A percentile compares a stretch with the other conserved stretches of the same genome.
Conservation (phyloP, 1,140 invertebrate genomes). For the Calycopis cecrops region DNA sequence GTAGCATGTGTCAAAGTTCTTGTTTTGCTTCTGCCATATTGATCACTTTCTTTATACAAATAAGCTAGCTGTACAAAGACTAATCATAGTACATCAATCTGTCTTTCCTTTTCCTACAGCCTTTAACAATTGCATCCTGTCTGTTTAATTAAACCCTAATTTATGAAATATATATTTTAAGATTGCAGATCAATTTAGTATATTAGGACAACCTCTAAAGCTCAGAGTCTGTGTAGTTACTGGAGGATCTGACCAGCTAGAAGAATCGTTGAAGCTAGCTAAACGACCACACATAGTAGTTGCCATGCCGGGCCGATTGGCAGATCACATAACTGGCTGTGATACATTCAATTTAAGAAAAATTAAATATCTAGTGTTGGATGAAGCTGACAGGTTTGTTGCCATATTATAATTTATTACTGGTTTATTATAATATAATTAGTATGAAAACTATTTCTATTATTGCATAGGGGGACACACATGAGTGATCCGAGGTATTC, state of each 20-base stretch:
- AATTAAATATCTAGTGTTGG: conserved; percentile 91
- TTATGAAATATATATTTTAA: conserved; percentile 61
- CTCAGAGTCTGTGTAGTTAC: conserved; percentile 90
- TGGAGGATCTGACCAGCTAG: conserved; percentile 94
- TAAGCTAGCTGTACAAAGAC: too few species aligned
- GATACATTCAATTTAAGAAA: conserved; percentile 88
- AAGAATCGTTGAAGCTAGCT: conserved; percentile 90
- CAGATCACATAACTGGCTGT: conserved; percentile 91
- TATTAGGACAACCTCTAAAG: conserved; percentile 90
- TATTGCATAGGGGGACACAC: too few species aligned
- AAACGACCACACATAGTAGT: conserved; percentile 95
- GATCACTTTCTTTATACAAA: too few species aligned
- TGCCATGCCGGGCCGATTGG: conserved; percentile 92
- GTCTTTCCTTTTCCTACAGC: too few species aligned
- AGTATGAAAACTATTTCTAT: too few species aligned
- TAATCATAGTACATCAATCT: not conserved
- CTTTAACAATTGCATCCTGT: too few species aligned
- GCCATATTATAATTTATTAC: too few species aligned
- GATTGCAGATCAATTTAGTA: conserved; percentile 95
- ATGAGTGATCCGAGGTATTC: too few species aligned
- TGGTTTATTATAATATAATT: too few species aligned
- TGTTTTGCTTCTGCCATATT: too few species aligned
- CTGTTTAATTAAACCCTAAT: too few species aligned
- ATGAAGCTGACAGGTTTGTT: conserved; percentile 89
- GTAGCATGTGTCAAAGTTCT: too few species aligned